Conservation (phyloP, 2,888 invertebrate genomes). For the Thysanoteuthis rhombus region DNA sequence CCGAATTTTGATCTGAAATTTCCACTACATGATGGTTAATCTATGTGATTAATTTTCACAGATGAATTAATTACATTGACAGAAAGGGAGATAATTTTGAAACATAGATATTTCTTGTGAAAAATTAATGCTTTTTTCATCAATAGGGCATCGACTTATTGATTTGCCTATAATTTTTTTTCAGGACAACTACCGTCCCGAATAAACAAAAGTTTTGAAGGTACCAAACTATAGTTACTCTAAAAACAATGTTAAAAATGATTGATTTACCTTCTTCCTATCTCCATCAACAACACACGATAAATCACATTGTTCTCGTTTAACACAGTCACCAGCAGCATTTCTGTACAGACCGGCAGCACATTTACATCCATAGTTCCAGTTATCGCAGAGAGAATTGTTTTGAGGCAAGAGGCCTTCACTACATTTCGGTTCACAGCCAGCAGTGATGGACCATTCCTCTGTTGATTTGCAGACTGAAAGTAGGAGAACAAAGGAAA, state of each 20-base stretch:
- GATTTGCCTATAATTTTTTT: too few relatives aligned
- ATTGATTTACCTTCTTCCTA: background rate
- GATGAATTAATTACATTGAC: too few relatives aligned
- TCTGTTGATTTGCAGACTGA: background rate
- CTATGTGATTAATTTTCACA: too few relatives aligned
- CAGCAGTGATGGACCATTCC: constrained; percentile 27
- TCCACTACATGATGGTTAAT: too few relatives aligned
- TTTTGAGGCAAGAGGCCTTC: constrained; percentile 1
- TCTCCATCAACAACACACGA: background rate
- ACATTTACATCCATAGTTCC: constrained; percentile 23
- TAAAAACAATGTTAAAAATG: background rate
- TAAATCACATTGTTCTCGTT: background rate
- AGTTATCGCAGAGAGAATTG: constrained; percentile 16
- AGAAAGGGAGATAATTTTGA: too few relatives aligned
- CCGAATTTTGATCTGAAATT: too few relatives aligned
- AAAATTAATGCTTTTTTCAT: too few relatives aligned
- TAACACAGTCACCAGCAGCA: background rate
- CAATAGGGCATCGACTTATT: too few relatives aligned
- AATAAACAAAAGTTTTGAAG: too few relatives aligned
- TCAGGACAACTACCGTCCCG: too few relatives aligned
- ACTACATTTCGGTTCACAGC: constrained; percentile 18
- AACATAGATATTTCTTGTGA: too few relatives aligned
- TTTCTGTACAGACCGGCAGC: background rate
- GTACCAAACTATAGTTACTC: background rate
- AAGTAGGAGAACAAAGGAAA: background rate